These are phyloP conservation scores for Luidia sarsii DNA, from an alignment of 53 echinoderm and acorn worm species.

Conservation along the genomic window DNA sequence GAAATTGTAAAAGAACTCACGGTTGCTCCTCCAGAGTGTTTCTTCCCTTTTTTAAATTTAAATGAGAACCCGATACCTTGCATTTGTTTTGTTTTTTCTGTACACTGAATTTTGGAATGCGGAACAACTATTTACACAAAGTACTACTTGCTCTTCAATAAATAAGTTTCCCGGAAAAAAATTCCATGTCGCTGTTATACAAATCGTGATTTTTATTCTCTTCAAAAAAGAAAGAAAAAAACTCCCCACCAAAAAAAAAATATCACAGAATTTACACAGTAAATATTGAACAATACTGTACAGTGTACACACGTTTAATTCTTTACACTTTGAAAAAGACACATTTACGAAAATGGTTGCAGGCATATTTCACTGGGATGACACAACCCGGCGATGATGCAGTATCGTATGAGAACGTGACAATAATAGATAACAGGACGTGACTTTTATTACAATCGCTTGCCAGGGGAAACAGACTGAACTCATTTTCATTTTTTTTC, in stretches of 20 bases:
- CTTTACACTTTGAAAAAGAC: background rate
- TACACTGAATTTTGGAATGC: constrained; percentile 24
- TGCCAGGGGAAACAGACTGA: no score
- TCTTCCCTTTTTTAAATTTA: no score
- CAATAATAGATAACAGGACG: no score
- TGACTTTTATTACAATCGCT: no score
- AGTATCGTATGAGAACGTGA: background rate
- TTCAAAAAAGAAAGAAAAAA: background rate
- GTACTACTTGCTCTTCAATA: constrained; percentile 11
- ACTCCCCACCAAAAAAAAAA: background rate
- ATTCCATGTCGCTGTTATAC: background rate
- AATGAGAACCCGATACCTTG: background rate
- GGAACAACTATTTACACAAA: constrained; percentile 28
- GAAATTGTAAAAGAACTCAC: no score
- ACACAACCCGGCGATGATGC: background rate
- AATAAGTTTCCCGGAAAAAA: background rate
- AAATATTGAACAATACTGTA: constrained; percentile 28
- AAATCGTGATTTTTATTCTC: no score
- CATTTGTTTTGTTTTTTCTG: background rate
- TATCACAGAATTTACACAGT: constrained; percentile 16
- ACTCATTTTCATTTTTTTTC: no score
- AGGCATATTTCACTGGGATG: background rate
- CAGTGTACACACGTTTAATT: background rate
- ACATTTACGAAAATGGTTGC: background rate
- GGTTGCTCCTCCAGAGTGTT: no score